These are phyloP conservation scores for Meriones psammophilus DNA, from an alignment of 2,797 vertebrate species.

Conservation along the genomic window DNA sequence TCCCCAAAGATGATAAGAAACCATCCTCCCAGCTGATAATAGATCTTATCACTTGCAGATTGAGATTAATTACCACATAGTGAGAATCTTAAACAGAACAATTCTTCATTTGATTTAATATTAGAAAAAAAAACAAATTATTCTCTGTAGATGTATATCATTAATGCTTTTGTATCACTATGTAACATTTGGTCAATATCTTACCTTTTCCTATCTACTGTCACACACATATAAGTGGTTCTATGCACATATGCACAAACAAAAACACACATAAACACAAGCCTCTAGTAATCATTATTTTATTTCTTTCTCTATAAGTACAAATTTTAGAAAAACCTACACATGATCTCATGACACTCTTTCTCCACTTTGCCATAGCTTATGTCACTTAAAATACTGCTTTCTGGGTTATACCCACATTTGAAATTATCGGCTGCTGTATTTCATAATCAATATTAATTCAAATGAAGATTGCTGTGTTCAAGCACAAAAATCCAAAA, in stretches of 20 bases:
- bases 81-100: neutral
- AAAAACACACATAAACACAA: neutral
- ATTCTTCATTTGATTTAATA: neutral
- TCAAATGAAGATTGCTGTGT: neutral
- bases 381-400: neutral
- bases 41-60: neutral
- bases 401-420: neutral
- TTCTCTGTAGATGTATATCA: neutral
- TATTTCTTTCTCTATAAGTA: neutral
- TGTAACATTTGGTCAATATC: neutral
- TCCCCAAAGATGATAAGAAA: neutral
- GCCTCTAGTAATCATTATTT: neutral
- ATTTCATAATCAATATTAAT: neutral
- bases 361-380: neutral
- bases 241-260: neutral
- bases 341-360: neutral
- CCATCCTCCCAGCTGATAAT: neutral
- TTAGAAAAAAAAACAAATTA: neutral
- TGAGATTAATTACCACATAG: neutral
- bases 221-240: neutral
- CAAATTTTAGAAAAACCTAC: neutral
- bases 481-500: neutral
- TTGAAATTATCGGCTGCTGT: neutral
- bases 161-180: neutral
- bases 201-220: neutral